Evolutionary conservation across 1,140 invertebrate genomes (phyloP), one percentile per base, ranked within the genome.

Genomic region (Fopius arisanus): DNA sequence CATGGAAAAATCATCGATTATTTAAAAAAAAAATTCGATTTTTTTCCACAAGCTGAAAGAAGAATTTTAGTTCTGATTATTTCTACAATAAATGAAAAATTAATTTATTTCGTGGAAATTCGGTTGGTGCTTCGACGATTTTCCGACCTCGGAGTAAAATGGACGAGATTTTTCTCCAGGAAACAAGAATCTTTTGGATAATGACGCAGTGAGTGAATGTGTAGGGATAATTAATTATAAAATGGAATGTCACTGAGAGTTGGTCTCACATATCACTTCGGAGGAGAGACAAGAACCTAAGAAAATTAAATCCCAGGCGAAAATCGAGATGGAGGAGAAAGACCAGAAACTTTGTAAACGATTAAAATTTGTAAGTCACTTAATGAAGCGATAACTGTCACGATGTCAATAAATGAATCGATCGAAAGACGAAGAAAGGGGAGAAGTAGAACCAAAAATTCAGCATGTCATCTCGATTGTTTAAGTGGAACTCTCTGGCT

Each of bases 201-300:
- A 37, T 37, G 33, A n/a, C 43, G 43, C 16, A n/a, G 16, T 4
- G 37, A 72, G 16, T 72, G 21, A 33, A 31, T 51, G 40, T 33
- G 31, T 31, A 40, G 28, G 66, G 14, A 26, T 41, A 19, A 16
- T 68, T 68, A 43, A 72, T 41, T 31, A 31, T 9, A 41, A 66
- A 59, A 59, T 26, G 16, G 40, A 40, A 65, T 51, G 62, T 67
- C 62, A 66, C 63, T 16, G 62, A 66, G 68, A 75, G 29, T 75
- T 75, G 66, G 67, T 75, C 67, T 75, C 73, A 75, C 73, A 75
- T 75, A 75, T 75, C 73, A 75, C 26, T 41, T 19, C 29, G 63
- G 59, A 31, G 28, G 14, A 48, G 48, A 65, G 48, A 26, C 12
- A 29, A 43, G 23, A 16, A 37, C 7, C 37, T 26, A n/a, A 9